A percentile compares a stretch with the other conserved stretches of the same genome.
phyloP scores from a whole-genome alignment of 2,888 invertebrate species.

The Miltochrista miniata region DNA sequence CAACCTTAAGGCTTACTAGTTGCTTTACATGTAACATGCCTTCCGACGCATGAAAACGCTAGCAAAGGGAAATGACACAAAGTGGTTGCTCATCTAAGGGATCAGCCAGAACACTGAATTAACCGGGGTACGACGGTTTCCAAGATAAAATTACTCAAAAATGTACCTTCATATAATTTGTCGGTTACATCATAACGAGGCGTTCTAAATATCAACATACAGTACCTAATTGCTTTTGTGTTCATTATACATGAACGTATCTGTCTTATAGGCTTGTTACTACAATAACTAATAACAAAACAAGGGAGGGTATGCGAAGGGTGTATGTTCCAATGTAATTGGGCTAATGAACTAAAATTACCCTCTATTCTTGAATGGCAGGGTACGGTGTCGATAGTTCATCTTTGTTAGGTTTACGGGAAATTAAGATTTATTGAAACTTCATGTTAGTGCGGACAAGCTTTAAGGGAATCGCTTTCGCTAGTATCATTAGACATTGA shows the following conservation, averaged over 20 bases:
- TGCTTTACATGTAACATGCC: no score
- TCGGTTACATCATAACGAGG: slow-evolving; percentile 15
- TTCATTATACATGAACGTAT: no score
- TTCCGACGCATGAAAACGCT: no score
- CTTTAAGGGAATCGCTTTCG: no score
- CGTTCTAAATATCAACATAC: background rate
- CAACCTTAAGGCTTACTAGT: no score
- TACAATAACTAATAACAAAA: slow-evolving; percentile 42
- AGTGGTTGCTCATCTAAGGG: no score
- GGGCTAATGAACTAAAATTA: slow-evolving; percentile 54
- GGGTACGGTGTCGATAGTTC: slow-evolving; percentile 13
- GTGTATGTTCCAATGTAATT: slow-evolving; percentile 44
- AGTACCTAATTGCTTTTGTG: background rate
- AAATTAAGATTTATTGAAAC: slow-evolving; percentile 43
- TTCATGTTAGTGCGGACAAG: slow-evolving; percentile 4
- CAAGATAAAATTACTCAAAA: background rate
- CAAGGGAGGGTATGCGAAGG: slow-evolving; percentile 41
- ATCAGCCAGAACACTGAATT: no score
- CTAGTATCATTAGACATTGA: no score
- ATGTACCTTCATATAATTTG: background rate
- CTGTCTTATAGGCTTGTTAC: slow-evolving; percentile 62
- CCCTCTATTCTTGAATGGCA: slow-evolving; percentile 43
- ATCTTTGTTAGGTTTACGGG: slow-evolving; percentile 20
- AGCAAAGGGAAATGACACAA: no score
- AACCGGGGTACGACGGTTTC: no score